phyloP scores from a whole-genome alignment of 2,113 vertebrate species.

The Phalacrocorax aristotelis region DNA sequence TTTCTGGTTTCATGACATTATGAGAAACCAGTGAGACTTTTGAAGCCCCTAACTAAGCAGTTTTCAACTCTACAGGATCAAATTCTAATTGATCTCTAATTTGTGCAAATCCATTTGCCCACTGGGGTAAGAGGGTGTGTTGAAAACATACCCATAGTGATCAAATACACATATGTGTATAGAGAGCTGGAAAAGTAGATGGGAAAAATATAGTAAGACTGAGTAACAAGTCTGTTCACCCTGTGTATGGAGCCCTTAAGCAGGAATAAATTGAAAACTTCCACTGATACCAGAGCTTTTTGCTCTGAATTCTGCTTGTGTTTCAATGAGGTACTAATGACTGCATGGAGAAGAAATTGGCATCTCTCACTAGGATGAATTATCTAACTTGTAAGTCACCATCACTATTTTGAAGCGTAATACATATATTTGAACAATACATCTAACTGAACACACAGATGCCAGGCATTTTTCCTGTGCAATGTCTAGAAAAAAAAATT shows the following conservation, averaged over 20 bases:
- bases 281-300: background rate
- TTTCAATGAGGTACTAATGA: background rate
- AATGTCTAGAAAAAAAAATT: background rate
- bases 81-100: background rate
- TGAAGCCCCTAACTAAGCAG: background rate
- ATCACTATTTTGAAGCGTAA: background rate
- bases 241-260: background rate
- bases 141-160: background rate
- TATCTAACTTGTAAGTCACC: background rate
- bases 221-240: background rate
- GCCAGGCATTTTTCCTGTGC: background rate
- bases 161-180: fast-evolving
- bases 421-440: background rate
- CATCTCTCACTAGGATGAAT: background rate
- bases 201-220: background rate
- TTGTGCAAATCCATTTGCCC: background rate
- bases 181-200: background rate
- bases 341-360: background rate
- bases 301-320: background rate
- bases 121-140: background rate
- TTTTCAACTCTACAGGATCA: background rate
- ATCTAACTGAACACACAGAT: background rate
- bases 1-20: background rate
- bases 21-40: background rate
- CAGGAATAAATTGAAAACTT: background rate